Evolutionary conservation across 2,888 invertebrate genomes (phyloP).

Genomic region (Altica lythri): DNA sequence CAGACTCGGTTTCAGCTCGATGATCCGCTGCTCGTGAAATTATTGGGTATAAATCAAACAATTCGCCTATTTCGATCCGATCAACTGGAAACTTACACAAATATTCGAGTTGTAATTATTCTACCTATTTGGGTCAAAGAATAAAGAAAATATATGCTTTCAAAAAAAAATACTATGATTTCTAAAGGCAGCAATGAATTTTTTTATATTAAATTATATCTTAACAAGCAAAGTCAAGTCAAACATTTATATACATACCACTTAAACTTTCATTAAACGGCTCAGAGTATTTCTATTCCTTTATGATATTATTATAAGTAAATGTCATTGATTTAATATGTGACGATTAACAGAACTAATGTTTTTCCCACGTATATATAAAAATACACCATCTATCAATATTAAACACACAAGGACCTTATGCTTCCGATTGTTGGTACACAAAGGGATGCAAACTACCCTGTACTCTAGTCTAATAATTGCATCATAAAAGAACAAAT

Average conservation of each 20-base stretch:
- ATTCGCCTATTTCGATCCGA: conserved; percentile 43
- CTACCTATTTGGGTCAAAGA: too few species aligned
- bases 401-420: conserved; percentile 40
- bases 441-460: conserved; percentile 31
- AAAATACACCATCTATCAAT: conserved; percentile 21
- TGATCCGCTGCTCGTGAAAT: conserved; percentile 40
- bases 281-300: too few species aligned
- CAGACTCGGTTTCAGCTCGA: conserved; percentile 12
- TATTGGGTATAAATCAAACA: conserved; percentile 50
- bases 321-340: neutral
- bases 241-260: neutral
- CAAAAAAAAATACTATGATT: too few species aligned
- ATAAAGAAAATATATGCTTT: too few species aligned
- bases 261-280: too few species aligned
- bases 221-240: neutral
- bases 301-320: too few species aligned
- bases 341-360: neutral
- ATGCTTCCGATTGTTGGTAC: conserved; percentile 36
- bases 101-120: too few species aligned
- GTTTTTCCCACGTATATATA: conserved; percentile 15
- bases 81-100: conserved; percentile 43
- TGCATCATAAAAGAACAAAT: conserved; percentile 40
- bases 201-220: neutral
- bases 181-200: neutral
- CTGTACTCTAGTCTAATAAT: conserved; percentile 28